A percentile compares a stretch with the other conserved stretches of the same genome.
Conservation (phyloP, 2,797 vertebrate species). For the Microtus obscurus region DNA sequence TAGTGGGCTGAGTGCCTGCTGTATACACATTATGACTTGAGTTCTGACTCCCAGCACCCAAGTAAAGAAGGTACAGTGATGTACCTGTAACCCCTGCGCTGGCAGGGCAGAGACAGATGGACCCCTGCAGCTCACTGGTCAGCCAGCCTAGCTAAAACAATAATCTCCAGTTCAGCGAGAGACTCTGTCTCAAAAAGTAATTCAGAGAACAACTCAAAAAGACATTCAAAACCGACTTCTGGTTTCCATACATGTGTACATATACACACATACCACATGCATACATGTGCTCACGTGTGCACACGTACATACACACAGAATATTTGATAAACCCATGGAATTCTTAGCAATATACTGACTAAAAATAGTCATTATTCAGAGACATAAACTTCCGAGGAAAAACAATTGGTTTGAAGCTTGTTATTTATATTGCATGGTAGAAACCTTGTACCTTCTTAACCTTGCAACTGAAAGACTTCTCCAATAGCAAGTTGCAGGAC, state of each 20-base stretch:
- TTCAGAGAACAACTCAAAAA: background rate
- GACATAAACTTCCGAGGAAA: background rate
- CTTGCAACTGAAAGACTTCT: background rate
- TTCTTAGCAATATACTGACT: background rate
- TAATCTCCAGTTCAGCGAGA: background rate
- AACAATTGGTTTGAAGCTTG: background rate
- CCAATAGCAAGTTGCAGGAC: background rate
- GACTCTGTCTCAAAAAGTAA: background rate
- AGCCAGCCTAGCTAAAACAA: background rate
- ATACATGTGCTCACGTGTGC: background rate
- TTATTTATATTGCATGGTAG: background rate
- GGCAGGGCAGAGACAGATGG: background rate
- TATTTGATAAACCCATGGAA: background rate
- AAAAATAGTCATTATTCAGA: conserved; percentile 57
- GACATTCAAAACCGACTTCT: background rate
- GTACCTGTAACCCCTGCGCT: background rate
- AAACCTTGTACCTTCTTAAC: background rate
- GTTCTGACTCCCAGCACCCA: background rate
- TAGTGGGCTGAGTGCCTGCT: background rate
- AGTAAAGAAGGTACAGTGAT: no score
- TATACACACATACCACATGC: background rate
- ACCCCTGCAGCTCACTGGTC: background rate
- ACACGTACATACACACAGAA: background rate
- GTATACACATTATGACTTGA: background rate
- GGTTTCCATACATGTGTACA: background rate